Conservation (phyloP, 2,888 invertebrate genomes). For the Argyresthia albistria region DNA sequence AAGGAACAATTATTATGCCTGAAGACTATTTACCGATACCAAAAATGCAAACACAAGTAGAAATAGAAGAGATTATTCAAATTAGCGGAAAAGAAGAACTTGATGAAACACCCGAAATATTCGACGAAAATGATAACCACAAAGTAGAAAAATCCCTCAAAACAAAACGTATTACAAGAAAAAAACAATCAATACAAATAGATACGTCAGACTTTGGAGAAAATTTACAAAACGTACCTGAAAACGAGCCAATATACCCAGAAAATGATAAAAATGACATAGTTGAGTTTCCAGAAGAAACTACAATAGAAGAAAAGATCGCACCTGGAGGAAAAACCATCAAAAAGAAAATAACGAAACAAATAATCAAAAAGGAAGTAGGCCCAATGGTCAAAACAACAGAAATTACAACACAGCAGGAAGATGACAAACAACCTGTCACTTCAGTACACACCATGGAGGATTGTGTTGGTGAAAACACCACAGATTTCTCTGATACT, state of each 20-base stretch:
- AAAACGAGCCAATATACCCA: constrained; percentile 13
- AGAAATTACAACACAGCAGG: constrained; percentile 29
- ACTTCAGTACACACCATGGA: constrained; percentile 16
- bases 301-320: constrained; percentile 24
- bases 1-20: constrained; percentile 44
- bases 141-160: constrained; percentile 17
- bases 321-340: constrained; percentile 20
- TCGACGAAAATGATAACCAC: constrained; percentile 22
- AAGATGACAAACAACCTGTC: constrained; percentile 26
- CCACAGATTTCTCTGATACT: not conserved
- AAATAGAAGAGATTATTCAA: constrained; percentile 26
- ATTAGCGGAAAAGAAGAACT: constrained; percentile 17
- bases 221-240: constrained; percentile 6
- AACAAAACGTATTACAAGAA: constrained; percentile 41
- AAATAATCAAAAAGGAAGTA: constrained; percentile 18
- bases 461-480: constrained; percentile 4
- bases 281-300: constrained; percentile 30
- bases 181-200: constrained; percentile 18
- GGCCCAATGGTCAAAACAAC: constrained; percentile 23
- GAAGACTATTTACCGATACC: constrained; percentile 41
- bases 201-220: no score
- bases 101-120: constrained; percentile 3
- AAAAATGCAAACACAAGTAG: constrained; percentile 29
- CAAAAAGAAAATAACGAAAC: constrained; percentile 20
- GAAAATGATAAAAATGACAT: constrained; percentile 40